Evolutionary conservation across 1,140 invertebrate genomes (phyloP), one percentile per base, ranked within the genome.

Genomic region (Pseudomyrmex gracilis): DNA sequence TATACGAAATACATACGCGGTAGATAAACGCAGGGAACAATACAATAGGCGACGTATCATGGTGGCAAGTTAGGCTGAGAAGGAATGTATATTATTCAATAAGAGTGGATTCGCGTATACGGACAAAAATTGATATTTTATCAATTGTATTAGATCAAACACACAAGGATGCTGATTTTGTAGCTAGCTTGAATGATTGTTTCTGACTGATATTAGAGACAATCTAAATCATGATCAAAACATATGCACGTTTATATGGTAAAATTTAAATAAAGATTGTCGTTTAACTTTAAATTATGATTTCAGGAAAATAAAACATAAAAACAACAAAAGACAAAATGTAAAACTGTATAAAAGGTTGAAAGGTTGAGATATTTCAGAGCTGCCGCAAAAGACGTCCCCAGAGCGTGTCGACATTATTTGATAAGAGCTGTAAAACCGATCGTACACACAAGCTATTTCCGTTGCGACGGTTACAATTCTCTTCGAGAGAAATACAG

Each of bases 1-100:
- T 66, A 47, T 78, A 53, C 66, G 66, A 71, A 80, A 80, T 8
- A 77, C 43, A 43, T 47, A 34, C 60, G n/a, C 73, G 47, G 4
- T 4, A 22, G n/a, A 22, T 10, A 53, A n/a, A 24, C 22, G 34
- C 17, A 10, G 24, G 47, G 3, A 24, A 53, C 17, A 17, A 22
- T 22, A 34, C n/a, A 24, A 9, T 13, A 34, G 3, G 1, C 57
- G 9, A 22, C 15, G 15, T 22, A 12, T 73, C 7, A 20, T 34
- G 17, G 9, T 15, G 24, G 61, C n/a, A 17, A 34, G 34, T 34
- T 34, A 34, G 34, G 1, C 5, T 34, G 34, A 34, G 7, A n/a
- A n/a, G n/a, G n/a, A n/a, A n/a, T n/a, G 34, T 34, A 34, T 34
- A 34, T 80, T 70, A 71, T 71, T 24, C 12, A 60, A 12, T 15